Evolutionary conservation across 2,888 invertebrate species (phyloP), one percentile per base, ranked within the genome.

Genomic region (Autographa gamma): DNA sequence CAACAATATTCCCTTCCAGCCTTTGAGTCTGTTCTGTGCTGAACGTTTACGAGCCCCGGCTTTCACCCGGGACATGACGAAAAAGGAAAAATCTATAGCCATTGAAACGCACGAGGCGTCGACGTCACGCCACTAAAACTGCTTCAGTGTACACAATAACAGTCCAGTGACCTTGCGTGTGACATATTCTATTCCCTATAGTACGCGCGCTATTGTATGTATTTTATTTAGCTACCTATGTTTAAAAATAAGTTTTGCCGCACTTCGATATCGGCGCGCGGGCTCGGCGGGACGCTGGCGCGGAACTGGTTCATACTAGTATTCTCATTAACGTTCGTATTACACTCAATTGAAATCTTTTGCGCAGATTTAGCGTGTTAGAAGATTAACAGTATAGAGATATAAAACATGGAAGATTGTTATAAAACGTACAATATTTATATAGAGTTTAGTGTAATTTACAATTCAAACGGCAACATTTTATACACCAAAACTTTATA

Each of bases 101-200:
- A 63, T 18, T 31, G 38, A 80, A 76, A 58, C 76, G 64, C 64
- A 65, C 19, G n/a, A 19, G 14, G 54, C 52, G 32, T 52, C 32
- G 32, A 58, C 18, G 54, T 9, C 66, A 32, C 76, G 64, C 70
- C 64, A 76, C 52, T 60, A n/a, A 68, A 63, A 65, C 66, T 61
- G 19, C 34, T 19, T 48, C 54, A 41, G n/a, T 61, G 48, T 61
- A 48, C 34, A 64, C 19, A 56, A 64, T 70, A 43, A 66, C 65
- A 63, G 74, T 75, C 69, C 82, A 74, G 58, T 60, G 71, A 77
- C 81, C 84, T 82, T 83, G 82, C 73, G 66, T 81, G 70, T 72
- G 64, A 74, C 72, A 73, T 74, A 63, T 48, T 60, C 58, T 69
- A 62, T 79, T 79, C 74, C 73, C 76, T 43, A 72, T 71, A 69